Percentiles rank a stretch among this genome's conserved stretches.
Evolutionary conservation across 1,140 invertebrate species (phyloP).

Genomic region (Papilio polyxenes): DNA sequence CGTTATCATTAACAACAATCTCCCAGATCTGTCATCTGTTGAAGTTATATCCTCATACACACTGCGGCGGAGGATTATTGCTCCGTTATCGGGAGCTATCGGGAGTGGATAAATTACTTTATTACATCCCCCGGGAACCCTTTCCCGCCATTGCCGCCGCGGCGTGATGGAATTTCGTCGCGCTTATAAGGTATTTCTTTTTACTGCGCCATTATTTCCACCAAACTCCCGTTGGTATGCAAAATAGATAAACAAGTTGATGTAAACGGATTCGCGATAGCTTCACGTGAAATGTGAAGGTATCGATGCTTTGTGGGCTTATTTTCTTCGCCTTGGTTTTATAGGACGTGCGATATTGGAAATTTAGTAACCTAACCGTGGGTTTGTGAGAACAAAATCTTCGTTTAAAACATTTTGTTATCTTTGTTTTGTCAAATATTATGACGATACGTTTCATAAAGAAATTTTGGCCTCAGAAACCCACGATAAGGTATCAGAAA

Average conservation of each 20-base stretch:
- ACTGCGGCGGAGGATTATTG: constrained; percentile 20
- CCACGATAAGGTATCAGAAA: too few relatives aligned
- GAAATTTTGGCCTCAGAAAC: too few relatives aligned
- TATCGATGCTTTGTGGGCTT: constrained; percentile 6
- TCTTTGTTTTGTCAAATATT: too few relatives aligned
- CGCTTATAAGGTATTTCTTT: constrained; percentile 34
- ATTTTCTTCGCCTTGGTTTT: not conserved
- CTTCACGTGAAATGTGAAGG: not conserved
- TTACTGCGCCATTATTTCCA: constrained; percentile 34
- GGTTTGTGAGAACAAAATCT: too few relatives aligned
- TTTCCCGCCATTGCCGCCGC: constrained; percentile 28
- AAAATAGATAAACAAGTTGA: constrained; percentile 39
- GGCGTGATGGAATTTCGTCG: constrained; percentile 35
- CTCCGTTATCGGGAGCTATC: constrained; percentile 33
- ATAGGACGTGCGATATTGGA: not conserved
- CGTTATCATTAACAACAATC: not conserved
- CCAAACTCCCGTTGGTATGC: constrained; percentile 34
- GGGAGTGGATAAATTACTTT: constrained; percentile 36
- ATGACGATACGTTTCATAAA: too few relatives aligned
- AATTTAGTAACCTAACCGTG: not conserved
- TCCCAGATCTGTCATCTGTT: not conserved
- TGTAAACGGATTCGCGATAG: constrained; percentile 34
- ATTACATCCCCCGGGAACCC: constrained; percentile 29
- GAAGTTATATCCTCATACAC: constrained; percentile 17
- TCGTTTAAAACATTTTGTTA: too few relatives aligned